Conservation (phyloP, 2,888 invertebrate genomes). For the Timema cristinae region DNA sequence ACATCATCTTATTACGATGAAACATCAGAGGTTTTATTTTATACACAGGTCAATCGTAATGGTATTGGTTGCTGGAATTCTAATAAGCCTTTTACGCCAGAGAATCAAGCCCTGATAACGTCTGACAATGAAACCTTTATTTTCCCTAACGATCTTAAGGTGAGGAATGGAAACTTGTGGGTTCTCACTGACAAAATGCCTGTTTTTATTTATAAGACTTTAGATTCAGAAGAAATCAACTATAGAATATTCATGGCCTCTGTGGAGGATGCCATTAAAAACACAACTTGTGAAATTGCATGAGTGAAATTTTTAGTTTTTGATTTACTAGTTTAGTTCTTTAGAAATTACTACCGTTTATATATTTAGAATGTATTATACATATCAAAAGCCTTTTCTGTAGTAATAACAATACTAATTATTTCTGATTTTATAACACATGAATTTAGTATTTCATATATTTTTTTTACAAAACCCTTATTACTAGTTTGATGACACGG, state of each 20-base stretch:
- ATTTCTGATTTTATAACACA: too few species aligned
- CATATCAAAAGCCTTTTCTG: too few species aligned
- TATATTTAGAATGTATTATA: too few species aligned
- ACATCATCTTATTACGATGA: constrained; percentile 68
- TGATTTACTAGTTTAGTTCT: too few species aligned
- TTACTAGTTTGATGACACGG: too few species aligned
- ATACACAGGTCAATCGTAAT: constrained; percentile 68
- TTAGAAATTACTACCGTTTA: too few species aligned
- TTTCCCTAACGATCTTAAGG: constrained; percentile 74
- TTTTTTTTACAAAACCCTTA: too few species aligned
- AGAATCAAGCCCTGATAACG: constrained; percentile 67
- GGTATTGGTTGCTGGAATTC: constrained; percentile 77
- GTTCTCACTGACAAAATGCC: constrained; percentile 69
- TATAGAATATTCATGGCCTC: constrained; percentile 67
- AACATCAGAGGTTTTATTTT: constrained; percentile 67
- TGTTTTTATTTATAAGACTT: constrained; percentile 59
- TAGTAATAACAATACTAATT: too few species aligned
- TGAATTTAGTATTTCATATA: too few species aligned
- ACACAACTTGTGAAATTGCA: constrained; percentile 62
- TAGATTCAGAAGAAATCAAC: constrained; percentile 61
- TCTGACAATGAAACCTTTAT: constrained; percentile 68
- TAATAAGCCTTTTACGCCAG: constrained; percentile 61
- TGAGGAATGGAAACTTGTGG: constrained; percentile 68
- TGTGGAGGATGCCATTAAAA: constrained; percentile 64
- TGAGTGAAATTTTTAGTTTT: too few species aligned